Percentiles rank a stretch among this genome's conserved stretches.
Conservation (phyloP, 2,113 vertebrate species). For the Arizona elegans region DNA sequence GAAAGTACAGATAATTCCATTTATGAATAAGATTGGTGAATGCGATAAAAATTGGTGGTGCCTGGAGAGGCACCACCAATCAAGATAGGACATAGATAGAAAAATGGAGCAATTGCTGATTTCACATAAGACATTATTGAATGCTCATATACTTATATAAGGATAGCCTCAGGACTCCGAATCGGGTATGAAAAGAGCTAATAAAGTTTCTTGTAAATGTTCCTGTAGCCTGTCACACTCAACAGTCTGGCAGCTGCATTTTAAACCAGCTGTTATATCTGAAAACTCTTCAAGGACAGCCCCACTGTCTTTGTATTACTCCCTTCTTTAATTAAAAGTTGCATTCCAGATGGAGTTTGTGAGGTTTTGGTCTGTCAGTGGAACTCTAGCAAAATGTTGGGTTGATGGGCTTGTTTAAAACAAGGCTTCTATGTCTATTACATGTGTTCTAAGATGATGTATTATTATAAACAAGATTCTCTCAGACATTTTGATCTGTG, state of each 20-base stretch:
- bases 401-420: slow-evolving; percentile 23
- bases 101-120: background rate
- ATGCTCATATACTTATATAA: background rate
- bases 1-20: background rate
- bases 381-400: slow-evolving; percentile 50
- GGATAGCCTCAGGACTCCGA: background rate
- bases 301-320: background rate
- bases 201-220: background rate
- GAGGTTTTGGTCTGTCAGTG: slow-evolving; percentile 32
- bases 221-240: background rate
- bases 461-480: slow-evolving; percentile 41
- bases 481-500: slow-evolving; percentile 53
- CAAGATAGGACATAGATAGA: background rate
- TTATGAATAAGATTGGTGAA: background rate
- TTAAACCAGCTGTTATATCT: background rate
- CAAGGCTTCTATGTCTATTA: slow-evolving; percentile 19
- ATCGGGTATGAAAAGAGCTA: background rate
- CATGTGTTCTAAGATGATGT: slow-evolving; percentile 43
- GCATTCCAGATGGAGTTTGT: slow-evolving; percentile 41
- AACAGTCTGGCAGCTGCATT: background rate
- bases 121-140: background rate
- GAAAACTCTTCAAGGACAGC: background rate
- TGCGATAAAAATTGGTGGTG: background rate
- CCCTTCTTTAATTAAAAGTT: slow-evolving; percentile 51
- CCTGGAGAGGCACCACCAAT: background rate